These are phyloP conservation scores for Drosophila biarmipes DNA, from an alignment of 1,140 invertebrate species.

Conservation along the genomic window DNA sequence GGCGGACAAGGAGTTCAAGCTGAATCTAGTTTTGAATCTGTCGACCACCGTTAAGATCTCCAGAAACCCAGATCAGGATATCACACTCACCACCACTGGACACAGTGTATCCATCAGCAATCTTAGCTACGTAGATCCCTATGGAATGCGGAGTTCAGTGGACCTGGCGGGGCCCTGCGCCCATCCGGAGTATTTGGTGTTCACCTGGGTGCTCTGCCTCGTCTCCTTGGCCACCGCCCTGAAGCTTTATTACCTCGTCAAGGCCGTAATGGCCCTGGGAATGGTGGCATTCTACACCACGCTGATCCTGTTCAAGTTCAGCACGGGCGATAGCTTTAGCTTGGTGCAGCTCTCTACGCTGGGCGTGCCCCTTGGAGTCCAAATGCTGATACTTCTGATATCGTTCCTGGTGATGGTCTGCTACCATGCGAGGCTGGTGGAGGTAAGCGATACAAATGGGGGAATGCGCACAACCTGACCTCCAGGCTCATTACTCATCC, in stretches of 20 bases:
- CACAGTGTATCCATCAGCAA: slow-evolving; percentile 32
- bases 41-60: slow-evolving; percentile 77
- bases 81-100: slow-evolving; percentile 16
- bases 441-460: slow-evolving; percentile 83
- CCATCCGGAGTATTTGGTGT: slow-evolving; percentile 94
- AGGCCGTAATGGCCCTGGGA: slow-evolving; percentile 91
- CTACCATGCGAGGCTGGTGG: slow-evolving; percentile 95
- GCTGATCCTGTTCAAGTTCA: slow-evolving; percentile 88
- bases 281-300: slow-evolving; percentile 90
- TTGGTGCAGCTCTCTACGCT: slow-evolving; percentile 59
- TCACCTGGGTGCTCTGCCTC: slow-evolving; percentile 96
- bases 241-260: slow-evolving; percentile 95
- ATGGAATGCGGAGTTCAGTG: slow-evolving; percentile 4
- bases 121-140: slow-evolving; percentile 23
- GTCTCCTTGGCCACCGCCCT: slow-evolving; percentile 96
- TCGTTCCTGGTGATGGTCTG: slow-evolving; percentile 95
- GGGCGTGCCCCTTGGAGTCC: slow-evolving; percentile 89
- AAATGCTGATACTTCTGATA: slow-evolving; percentile 91
- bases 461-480: not conserved
- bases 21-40: slow-evolving; percentile 73
- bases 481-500: slow-evolving; percentile 4
- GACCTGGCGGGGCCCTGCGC: slow-evolving; percentile 84
- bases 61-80: too few species aligned
- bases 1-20: slow-evolving; percentile 66
- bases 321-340: slow-evolving; percentile 56